Percentiles rank a stretch among this genome's conserved stretches.
Evolutionary conservation across 2,797 vertebrate genomes (phyloP).

Genomic region (Scleropages formosus): DNA sequence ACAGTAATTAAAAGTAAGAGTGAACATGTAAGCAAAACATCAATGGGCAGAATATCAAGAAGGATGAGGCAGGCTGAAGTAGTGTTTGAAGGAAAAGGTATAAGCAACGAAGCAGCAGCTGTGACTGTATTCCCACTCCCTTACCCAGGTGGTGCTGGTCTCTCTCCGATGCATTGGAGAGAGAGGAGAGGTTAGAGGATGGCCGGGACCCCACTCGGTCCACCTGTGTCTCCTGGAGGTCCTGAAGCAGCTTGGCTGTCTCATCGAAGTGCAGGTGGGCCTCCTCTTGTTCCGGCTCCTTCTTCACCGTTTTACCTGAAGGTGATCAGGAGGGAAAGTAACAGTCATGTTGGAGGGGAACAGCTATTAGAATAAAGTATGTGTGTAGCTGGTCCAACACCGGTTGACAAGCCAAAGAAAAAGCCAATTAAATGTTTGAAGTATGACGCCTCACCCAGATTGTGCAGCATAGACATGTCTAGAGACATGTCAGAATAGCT

Average conservation of each 20-base stretch:
- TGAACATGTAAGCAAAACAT: neutral
- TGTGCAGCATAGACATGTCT: conserved; percentile 88
- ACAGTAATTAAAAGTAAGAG: conserved; percentile 21
- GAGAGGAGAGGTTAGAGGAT: conserved; percentile 91
- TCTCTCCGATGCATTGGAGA: conserved; percentile 91
- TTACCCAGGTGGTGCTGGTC: conserved; percentile 91
- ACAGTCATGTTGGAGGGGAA: neutral
- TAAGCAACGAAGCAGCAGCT: neutral
- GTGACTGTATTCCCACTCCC: neutral
- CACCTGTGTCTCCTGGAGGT: conserved; percentile 89
- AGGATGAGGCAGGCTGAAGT: neutral
- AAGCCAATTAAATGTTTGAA: neutral
- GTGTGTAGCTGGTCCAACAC: too few relatives aligned
- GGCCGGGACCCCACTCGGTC: conserved; percentile 90
- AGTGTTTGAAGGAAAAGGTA: neutral
- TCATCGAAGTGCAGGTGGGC: conserved; percentile 86
- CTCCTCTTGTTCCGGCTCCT: conserved; percentile 89
- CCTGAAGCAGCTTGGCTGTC: conserved; percentile 87
- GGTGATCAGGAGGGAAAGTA: neutral
- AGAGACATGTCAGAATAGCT: conserved; percentile 88
- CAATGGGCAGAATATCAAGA: neutral
- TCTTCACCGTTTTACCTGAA: conserved; percentile 85
- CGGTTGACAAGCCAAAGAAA: neutral
- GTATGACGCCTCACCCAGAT: conserved; percentile 72
- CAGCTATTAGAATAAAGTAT: too few relatives aligned